Evolutionary conservation across 2,113 vertebrate species (phyloP).

Genomic region (Pituophis catenifer): DNA sequence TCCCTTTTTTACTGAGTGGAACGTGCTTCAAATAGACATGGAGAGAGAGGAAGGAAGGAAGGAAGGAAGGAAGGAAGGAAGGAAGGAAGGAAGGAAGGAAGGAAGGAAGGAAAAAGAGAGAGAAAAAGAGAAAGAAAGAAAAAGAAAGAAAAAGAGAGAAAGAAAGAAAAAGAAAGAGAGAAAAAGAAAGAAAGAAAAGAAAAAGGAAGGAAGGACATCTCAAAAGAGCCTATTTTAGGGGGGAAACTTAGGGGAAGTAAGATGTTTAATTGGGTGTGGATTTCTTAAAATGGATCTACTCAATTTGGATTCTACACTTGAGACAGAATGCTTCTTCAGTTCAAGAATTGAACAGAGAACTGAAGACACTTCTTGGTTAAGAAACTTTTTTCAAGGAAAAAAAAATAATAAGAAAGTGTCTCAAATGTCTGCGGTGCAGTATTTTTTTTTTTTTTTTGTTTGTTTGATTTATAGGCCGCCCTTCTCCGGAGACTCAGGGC

Average conservation of each 20-base stretch:
- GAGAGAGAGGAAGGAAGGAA: not conserved
- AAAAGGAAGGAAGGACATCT: not conserved
- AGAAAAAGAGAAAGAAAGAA: too few species aligned
- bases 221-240: not conserved
- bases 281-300: not conserved
- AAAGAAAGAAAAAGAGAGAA: too few species aligned
- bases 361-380: not conserved
- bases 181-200: too few species aligned
- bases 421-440: too few species aligned
- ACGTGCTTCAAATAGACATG: not conserved
- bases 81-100: too few species aligned
- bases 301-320: not conserved
- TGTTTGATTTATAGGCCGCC: too few species aligned
- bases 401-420: not conserved
- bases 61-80: too few species aligned
- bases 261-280: not conserved
- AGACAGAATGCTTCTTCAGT: not conserved
- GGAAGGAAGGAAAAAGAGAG: fast-evolving
- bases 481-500: too few species aligned
- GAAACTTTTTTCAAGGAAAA: not conserved
- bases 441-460: too few species aligned
- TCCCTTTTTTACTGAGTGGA: not conserved
- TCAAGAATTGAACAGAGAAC: not conserved
- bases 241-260: not conserved
- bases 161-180: too few species aligned